These are phyloP conservation scores for Megalops atlanticus DNA, from an alignment of 2,113 vertebrate species.

Conservation along the genomic window DNA sequence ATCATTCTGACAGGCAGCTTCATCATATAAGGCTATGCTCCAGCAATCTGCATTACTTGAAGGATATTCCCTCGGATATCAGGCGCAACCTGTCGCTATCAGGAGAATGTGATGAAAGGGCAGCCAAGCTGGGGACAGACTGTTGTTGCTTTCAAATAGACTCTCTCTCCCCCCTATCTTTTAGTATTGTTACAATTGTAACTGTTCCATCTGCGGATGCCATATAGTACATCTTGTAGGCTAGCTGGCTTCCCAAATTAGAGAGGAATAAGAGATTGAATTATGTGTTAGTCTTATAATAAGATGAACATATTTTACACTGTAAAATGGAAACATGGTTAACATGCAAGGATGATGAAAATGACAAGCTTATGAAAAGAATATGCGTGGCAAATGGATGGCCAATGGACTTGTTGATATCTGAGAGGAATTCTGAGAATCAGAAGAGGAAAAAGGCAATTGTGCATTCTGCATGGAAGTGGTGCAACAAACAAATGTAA, in stretches of 20 bases:
- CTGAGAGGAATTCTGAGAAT: not conserved
- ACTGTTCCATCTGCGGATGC: not conserved
- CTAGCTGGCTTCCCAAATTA: too few relatives aligned
- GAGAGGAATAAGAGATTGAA: too few relatives aligned
- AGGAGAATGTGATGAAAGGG: slow-evolving; percentile 19
- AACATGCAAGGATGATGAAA: too few relatives aligned
- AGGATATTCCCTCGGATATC: slow-evolving; percentile 28
- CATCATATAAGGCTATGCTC: slow-evolving; percentile 30
- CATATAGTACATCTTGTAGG: not conserved
- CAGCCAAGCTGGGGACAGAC: slow-evolving; percentile 6
- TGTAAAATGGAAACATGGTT: too few relatives aligned
- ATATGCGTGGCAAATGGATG: too few relatives aligned
- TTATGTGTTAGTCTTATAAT: too few relatives aligned
- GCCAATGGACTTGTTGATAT: not conserved
- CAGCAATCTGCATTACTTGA: slow-evolving; percentile 27
- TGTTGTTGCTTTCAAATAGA: slow-evolving; percentile 21
- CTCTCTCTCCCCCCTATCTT: not conserved
- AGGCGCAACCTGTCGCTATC: slow-evolving; percentile 26
- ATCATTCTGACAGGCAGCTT: slow-evolving; percentile 40
- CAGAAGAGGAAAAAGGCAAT: not conserved
- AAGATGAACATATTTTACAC: too few relatives aligned
- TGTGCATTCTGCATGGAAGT: not conserved
- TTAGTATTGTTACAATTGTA: not conserved
- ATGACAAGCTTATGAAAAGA: too few relatives aligned
- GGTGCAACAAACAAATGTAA: too few relatives aligned